Conservation (phyloP, 2,113 vertebrate species). For the Malaclemys terrapin region DNA sequence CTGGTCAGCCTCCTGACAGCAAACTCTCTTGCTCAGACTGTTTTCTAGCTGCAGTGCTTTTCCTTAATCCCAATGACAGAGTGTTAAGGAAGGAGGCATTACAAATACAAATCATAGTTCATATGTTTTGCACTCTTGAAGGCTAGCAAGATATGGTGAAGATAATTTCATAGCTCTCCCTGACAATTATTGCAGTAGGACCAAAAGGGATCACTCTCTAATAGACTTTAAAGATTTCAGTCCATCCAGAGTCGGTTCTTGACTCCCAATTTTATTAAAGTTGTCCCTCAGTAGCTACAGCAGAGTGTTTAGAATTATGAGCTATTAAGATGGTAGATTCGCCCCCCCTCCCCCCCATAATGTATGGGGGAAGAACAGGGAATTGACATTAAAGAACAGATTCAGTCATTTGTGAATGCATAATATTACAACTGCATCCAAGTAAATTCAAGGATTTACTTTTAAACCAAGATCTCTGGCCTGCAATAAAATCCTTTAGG, state of each 20-base stretch:
- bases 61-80: constrained; percentile 21
- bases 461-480: not conserved
- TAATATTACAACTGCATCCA: not conserved
- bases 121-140: not conserved
- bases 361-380: not conserved
- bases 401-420: not conserved
- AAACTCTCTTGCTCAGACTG: not conserved
- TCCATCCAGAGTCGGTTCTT: constrained; percentile 46
- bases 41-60: constrained; percentile 15
- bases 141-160: constrained; percentile 25
- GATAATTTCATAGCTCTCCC: constrained; percentile 24
- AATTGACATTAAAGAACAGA: constrained; percentile 22
- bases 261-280: constrained; percentile 50
- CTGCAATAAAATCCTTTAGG: not conserved
- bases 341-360: not conserved
- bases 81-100: constrained; percentile 43
- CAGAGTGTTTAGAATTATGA: constrained; percentile 44
- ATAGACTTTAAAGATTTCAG: constrained; percentile 64
- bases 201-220: constrained; percentile 53
- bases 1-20: not conserved
- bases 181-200: constrained; percentile 49
- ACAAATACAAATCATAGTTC: constrained; percentile 39
- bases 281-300: constrained; percentile 43
- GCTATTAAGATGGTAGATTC: constrained; percentile 29
- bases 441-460: constrained; percentile 16